phyloP scores from a whole-genome alignment of 1,140 invertebrate species.

The Cyphomyrmex costatus region DNA sequence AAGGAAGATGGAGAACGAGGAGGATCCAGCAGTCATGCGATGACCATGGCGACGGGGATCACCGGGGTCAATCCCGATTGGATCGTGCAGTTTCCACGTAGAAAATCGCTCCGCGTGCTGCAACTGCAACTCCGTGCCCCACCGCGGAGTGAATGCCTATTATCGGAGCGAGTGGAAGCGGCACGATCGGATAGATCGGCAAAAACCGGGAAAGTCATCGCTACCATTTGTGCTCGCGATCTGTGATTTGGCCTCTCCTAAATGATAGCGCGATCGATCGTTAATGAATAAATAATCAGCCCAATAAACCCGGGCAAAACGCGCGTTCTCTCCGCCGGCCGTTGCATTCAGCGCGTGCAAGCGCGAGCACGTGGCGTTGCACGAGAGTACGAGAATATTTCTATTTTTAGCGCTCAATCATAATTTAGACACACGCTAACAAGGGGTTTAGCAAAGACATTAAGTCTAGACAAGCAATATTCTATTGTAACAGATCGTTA shows the following conservation, averaged over 20 bases:
- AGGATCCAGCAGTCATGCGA: slow-evolving; percentile 64
- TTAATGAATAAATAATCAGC: slow-evolving; percentile 61
- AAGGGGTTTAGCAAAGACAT: background rate
- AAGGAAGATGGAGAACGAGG: slow-evolving; percentile 42
- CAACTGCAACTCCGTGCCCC: slow-evolving; percentile 63
- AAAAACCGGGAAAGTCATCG: slow-evolving; percentile 72
- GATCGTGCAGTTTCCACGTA: slow-evolving; percentile 76
- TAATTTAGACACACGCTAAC: background rate
- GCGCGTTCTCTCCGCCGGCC: slow-evolving; percentile 6
- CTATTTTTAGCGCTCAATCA: slow-evolving; percentile 17
- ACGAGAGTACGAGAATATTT: slow-evolving; percentile 21
- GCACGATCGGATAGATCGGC: slow-evolving; percentile 67
- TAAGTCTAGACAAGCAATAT: background rate
- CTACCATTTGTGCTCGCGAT: slow-evolving; percentile 29
- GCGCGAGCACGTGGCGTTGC: slow-evolving; percentile 36
- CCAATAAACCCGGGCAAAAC: slow-evolving; percentile 24
- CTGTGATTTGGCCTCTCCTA: slow-evolving; percentile 59
- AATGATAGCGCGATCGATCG: slow-evolving; percentile 25
- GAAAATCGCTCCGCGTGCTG: slow-evolving; percentile 75
- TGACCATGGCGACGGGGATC: slow-evolving; percentile 67
- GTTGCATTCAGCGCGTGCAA: slow-evolving; percentile 47
- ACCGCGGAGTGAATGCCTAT: slow-evolving; percentile 63
- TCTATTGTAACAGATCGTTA: background rate
- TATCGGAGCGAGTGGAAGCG: slow-evolving; percentile 62
- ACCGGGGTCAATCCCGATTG: slow-evolving; percentile 68